These are phyloP conservation scores for Drosophila gunungcola DNA, from an alignment of 1,140 invertebrate species.

Conservation along the genomic window DNA sequence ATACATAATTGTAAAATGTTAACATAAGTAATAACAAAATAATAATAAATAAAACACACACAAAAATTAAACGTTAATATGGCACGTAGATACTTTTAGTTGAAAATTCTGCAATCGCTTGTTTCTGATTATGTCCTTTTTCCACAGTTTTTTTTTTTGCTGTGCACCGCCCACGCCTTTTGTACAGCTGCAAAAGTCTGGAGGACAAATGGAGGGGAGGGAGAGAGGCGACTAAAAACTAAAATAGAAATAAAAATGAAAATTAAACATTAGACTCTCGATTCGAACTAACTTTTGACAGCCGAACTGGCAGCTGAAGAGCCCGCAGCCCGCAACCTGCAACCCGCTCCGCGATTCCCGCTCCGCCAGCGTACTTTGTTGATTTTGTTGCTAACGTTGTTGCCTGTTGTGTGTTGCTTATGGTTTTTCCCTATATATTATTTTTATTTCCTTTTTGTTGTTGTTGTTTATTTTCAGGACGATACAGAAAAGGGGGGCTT, in stretches of 20 bases:
- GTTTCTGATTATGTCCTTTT: neutral
- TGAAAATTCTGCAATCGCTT: no score
- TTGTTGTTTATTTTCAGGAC: conserved; percentile 8
- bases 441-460: neutral
- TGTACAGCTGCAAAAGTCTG: conserved; percentile 8
- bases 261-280: conserved; percentile 41
- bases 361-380: conserved; percentile 15
- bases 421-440: neutral
- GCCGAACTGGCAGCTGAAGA: conserved; percentile 46
- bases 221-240: conserved; percentile 1
- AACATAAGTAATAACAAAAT: neutral
- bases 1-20: neutral
- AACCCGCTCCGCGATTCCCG: conserved; percentile 7
- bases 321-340: conserved; percentile 13
- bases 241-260: conserved; percentile 36
- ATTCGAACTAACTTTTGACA: conserved; percentile 72
- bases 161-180: conserved; percentile 55
- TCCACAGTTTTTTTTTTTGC: neutral
- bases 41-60: neutral
- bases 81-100: no score
- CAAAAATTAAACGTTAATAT: no score
- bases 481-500: conserved; percentile 6
- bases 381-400: conserved; percentile 45
- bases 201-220: conserved; percentile 2
- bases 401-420: conserved; percentile 18